Conservation (phyloP, 2,888 invertebrate genomes). For the Machimus rusticus region DNA sequence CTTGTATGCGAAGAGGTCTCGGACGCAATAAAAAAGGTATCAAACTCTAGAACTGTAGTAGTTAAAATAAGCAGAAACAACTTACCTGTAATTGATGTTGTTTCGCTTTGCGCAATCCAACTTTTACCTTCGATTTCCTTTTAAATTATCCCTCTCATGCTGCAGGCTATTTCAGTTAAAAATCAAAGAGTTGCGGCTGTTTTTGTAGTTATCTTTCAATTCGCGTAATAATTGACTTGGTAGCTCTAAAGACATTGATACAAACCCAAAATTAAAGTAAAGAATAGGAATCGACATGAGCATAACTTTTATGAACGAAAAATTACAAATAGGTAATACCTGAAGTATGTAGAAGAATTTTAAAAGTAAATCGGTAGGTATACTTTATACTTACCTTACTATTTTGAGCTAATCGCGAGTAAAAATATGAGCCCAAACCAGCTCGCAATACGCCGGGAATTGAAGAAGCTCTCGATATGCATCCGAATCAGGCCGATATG, state of each 20-base stretch:
- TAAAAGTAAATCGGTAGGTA: no score
- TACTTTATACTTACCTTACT: no score
- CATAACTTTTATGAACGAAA: no score
- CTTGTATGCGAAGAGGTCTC: not conserved
- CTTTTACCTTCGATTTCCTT: not conserved
- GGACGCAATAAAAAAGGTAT: not conserved
- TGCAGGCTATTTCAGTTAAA: not conserved
- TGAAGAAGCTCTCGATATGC: no score
- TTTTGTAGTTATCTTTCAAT: not conserved
- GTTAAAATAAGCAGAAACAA: not conserved
- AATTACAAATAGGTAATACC: no score
- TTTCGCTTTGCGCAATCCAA: not conserved
- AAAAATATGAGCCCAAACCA: no score
- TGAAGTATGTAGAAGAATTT: no score
- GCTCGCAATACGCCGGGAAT: no score
- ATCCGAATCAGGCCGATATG: no score
- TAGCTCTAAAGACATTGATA: not conserved
- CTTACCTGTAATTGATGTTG: not conserved
- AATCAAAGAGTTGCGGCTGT: not conserved
- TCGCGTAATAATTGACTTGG: not conserved
- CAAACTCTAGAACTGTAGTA: not conserved
- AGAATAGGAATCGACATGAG: not conserved
- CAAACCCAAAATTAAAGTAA: not conserved
- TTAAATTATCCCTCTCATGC: not conserved
- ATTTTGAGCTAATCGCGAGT: no score